Conservation (phyloP, 2,113 vertebrate genomes). For the Felis chaus region DNA sequence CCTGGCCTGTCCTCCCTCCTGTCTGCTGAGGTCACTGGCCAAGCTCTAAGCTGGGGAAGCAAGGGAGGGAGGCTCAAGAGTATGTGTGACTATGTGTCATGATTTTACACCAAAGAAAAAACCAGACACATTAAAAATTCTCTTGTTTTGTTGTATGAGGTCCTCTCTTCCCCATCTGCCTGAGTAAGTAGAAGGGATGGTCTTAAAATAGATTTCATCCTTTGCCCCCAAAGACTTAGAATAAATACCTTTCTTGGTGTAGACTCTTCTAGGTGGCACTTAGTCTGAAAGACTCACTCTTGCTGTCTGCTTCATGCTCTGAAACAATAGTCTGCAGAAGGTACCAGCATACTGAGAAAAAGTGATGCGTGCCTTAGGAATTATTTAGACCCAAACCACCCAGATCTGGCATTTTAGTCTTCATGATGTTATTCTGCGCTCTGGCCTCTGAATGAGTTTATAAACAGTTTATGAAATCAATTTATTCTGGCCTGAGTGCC, state of each 20-base stretch:
- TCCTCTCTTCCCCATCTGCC: background rate
- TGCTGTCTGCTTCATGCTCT: background rate
- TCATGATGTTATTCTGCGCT: background rate
- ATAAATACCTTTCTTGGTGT: background rate
- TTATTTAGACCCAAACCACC: background rate
- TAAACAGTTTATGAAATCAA: background rate
- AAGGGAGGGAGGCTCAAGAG: background rate
- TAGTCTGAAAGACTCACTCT: background rate
- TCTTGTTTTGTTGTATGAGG: background rate
- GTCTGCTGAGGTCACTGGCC: background rate
- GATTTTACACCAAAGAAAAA: background rate
- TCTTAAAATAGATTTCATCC: background rate
- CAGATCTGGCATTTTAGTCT: background rate
- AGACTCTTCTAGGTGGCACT: background rate
- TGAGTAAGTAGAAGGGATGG: background rate
- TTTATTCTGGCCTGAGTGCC: background rate
- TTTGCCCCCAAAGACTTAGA: background rate
- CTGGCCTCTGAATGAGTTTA: background rate
- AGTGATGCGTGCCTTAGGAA: rapidly evolving
- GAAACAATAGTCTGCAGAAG: background rate
- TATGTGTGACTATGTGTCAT: background rate
- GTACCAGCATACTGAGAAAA: background rate
- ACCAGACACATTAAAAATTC: background rate
- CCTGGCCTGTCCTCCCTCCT: background rate
- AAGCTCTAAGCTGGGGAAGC: background rate